phyloP scores from a whole-genome alignment of 1,140 invertebrate genomes.

The Antheraea mylitta region DNA sequence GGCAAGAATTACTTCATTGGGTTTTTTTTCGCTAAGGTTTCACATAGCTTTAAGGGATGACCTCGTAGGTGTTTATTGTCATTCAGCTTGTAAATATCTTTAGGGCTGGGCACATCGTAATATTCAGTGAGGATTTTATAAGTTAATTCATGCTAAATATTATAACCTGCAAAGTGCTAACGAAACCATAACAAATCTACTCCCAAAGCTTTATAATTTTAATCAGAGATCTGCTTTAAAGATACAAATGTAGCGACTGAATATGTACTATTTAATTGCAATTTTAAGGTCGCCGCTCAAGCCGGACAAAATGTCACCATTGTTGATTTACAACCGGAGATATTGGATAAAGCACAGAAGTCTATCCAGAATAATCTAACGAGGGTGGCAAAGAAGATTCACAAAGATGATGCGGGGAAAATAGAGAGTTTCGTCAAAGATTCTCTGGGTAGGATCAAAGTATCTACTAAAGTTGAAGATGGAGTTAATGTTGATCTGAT shows the following conservation, averaged over 20 bases:
- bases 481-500: slow-evolving; percentile 83
- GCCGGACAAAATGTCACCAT: slow-evolving; percentile 87
- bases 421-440: slow-evolving; percentile 83
- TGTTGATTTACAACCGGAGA: slow-evolving; percentile 85
- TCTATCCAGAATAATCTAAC: slow-evolving; percentile 84
- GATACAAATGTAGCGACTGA: not conserved
- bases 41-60: too few species aligned
- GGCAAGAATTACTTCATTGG: too few species aligned
- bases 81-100: too few species aligned
- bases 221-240: not conserved
- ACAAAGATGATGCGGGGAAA: slow-evolving; percentile 82
- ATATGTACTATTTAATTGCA: too few species aligned
- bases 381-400: slow-evolving; percentile 88
- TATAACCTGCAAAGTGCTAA: too few species aligned
- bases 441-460: slow-evolving; percentile 80
- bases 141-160: too few species aligned
- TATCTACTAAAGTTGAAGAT: slow-evolving; percentile 65
- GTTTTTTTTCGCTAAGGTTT: too few species aligned
- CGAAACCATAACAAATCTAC: too few species aligned
- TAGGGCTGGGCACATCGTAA: too few species aligned
- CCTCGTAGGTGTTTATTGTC: too few species aligned
- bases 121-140: too few species aligned
- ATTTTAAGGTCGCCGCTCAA: slow-evolving; percentile 85
- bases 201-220: too few species aligned
- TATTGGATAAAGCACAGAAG: slow-evolving; percentile 84